A percentile compares a stretch with the other conserved stretches of the same genome.
phyloP scores from a whole-genome alignment of 2,113 vertebrate species.

The Odocoileus hemionus region DNA sequence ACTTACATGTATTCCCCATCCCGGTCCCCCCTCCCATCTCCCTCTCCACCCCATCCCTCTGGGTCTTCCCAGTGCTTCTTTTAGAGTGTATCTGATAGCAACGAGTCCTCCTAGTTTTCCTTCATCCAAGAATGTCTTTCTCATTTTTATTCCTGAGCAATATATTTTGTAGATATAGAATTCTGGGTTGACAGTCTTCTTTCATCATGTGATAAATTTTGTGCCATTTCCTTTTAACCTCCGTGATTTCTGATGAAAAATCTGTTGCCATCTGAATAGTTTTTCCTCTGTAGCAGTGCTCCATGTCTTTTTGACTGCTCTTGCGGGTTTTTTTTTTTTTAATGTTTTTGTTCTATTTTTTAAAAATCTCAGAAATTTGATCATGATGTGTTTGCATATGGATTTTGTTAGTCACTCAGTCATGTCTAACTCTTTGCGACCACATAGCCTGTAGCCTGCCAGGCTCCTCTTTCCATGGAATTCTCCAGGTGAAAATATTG shows the following conservation, averaged over 20 bases:
- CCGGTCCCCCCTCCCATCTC: no score
- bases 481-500: not conserved
- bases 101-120: not conserved
- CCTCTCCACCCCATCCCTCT: no score
- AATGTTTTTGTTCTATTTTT: not conserved
- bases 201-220: not conserved
- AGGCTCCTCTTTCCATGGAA: not conserved
- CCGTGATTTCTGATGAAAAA: not conserved
- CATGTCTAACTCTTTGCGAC: not conserved
- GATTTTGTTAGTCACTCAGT: not conserved
- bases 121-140: not conserved
- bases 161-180: not conserved
- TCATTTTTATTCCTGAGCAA: not conserved
- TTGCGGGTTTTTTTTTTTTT: not conserved
- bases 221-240: not conserved
- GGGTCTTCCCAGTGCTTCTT: not conserved
- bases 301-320: not conserved
- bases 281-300: not conserved
- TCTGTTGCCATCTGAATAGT: not conserved
- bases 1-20: no score
- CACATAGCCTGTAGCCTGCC: not conserved
- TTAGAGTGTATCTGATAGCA: not conserved
- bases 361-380: not conserved
- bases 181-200: not conserved
- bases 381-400: not conserved